Evolutionary conservation across 2,888 invertebrate species (phyloP).

Genomic region (Xanthia togata): DNA sequence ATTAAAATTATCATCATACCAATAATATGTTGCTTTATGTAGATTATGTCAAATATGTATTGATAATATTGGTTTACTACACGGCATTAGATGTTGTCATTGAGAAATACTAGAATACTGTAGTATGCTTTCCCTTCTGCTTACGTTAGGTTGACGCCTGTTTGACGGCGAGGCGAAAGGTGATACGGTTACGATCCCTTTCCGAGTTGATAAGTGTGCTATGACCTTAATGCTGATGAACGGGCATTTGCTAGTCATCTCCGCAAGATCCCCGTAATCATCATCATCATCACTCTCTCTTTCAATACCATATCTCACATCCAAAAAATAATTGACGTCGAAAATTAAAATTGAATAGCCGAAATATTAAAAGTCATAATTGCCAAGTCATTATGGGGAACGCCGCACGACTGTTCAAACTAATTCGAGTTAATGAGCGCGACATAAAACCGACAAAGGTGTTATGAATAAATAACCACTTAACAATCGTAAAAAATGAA

Average conservation of each 20-base stretch:
- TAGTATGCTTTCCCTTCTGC: too few relatives aligned
- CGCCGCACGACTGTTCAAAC: conserved; percentile 74
- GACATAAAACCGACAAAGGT: conserved; percentile 87
- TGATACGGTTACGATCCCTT: too few relatives aligned
- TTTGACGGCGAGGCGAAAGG: too few relatives aligned
- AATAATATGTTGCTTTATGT: too few relatives aligned
- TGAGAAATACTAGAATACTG: too few relatives aligned
- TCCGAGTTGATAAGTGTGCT: too few relatives aligned
- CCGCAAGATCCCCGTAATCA: neutral
- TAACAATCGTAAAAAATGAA: conserved; percentile 76
- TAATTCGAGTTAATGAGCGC: conserved; percentile 84
- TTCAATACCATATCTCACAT: conserved; percentile 34
- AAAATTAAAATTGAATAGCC: conserved; percentile 58
- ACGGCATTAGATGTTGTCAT: too few relatives aligned
- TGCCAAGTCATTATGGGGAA: conserved; percentile 62
- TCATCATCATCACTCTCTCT: conserved; percentile 15
- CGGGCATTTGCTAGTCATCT: neutral
- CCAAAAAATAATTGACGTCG: conserved; percentile 34
- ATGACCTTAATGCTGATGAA: too few relatives aligned
- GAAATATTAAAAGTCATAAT: conserved; percentile 66
- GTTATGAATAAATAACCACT: conserved; percentile 88
- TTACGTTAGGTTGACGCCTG: too few relatives aligned
- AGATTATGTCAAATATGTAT: too few relatives aligned
- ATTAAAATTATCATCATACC: too few relatives aligned
- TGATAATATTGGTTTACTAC: too few relatives aligned